A percentile compares a stretch with the other conserved stretches of the same genome.
phyloP scores from a whole-genome alignment of 2,797 vertebrate species.

The Halcyon chelicuti region DNA sequence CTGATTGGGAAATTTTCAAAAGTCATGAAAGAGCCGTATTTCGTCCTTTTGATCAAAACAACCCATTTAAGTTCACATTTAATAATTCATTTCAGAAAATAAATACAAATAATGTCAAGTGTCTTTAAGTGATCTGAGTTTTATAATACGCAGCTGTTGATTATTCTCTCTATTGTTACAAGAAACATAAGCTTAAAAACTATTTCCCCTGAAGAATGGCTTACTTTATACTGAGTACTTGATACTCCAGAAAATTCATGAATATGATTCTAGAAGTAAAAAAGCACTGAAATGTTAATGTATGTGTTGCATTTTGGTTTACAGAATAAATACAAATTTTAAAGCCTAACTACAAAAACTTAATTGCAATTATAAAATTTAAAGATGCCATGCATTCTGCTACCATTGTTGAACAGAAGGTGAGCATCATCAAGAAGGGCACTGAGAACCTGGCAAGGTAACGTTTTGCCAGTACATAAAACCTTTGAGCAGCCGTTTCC shows the following conservation, averaged over 20 bases:
- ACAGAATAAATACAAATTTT: background rate
- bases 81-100: background rate
- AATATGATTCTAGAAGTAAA: background rate
- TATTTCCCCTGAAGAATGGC: background rate
- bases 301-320: background rate
- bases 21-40: background rate
- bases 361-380: background rate
- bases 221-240: background rate
- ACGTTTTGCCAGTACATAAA: background rate
- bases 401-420: background rate
- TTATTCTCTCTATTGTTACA: background rate
- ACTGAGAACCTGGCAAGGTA: background rate
- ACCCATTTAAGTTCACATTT: background rate
- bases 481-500: background rate
- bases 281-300: background rate
- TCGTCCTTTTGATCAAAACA: background rate
- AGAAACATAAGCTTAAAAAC: background rate
- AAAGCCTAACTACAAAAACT: background rate
- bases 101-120: background rate
- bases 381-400: background rate
- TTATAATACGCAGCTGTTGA: background rate
- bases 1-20: background rate
- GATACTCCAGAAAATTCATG: background rate
- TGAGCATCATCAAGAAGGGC: background rate
- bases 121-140: background rate